These are phyloP conservation scores for Habroteleia sp. DNA, from an alignment of 2,888 invertebrate genomes.

Conservation along the genomic window DNA sequence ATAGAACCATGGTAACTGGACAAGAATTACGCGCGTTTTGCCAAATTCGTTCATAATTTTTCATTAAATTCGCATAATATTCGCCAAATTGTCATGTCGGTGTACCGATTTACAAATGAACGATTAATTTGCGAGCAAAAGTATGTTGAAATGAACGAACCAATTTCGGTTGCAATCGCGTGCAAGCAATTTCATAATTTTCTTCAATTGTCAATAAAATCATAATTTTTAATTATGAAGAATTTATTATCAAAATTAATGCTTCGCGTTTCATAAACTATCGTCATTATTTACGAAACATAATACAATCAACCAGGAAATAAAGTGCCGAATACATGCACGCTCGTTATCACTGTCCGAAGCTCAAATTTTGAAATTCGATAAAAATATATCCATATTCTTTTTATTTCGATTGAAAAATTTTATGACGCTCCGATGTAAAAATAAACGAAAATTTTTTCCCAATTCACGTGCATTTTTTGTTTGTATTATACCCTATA, in stretches of 20 bases:
- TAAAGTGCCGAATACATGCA: neutral
- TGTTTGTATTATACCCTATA: too few relatives aligned
- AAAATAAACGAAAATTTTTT: too few relatives aligned
- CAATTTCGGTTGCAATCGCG: conserved; percentile 10
- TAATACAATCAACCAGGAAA: neutral
- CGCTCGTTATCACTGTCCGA: neutral
- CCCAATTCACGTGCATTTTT: too few relatives aligned
- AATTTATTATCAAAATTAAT: conserved; percentile 25
- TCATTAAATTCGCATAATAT: conserved; percentile 1
- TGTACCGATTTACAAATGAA: neutral
- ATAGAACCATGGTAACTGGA: neutral
- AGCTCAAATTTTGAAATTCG: too few relatives aligned
- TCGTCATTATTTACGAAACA: neutral
- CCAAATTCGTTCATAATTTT: conserved; percentile 5
- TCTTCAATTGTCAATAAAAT: conserved; percentile 13
- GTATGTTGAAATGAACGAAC: conserved; percentile 4
- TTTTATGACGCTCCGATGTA: too few relatives aligned
- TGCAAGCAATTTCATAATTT: conserved; percentile 21
- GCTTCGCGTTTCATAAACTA: neutral
- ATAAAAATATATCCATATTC: too few relatives aligned
- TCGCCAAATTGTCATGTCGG: conserved; percentile 21
- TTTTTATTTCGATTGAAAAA: too few relatives aligned
- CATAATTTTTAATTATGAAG: conserved; percentile 27
- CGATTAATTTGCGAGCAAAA: conserved; percentile 26
- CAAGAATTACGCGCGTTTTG: neutral